Evolutionary conservation across 2,888 invertebrate species (phyloP), one percentile per base, ranked within the genome.

Genomic region (Parelbella ahira): DNA sequence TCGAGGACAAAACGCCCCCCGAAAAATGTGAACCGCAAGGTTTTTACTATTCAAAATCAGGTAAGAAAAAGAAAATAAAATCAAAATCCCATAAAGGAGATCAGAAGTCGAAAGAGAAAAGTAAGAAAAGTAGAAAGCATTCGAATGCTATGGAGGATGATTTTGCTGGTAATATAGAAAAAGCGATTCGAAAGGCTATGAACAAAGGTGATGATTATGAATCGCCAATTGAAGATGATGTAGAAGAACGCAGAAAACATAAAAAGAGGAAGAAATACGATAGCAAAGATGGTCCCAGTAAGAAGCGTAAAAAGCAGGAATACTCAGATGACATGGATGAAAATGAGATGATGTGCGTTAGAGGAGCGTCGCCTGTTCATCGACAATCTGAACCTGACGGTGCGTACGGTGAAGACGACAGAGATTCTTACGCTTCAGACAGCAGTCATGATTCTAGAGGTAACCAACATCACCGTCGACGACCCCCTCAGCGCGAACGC

Each of bases 121-220:
- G 64, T 55, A 80, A 79, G 53, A 89, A 88, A 52, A 88, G 79
- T 54, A 74, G 79, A 32, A 89, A 89, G 52, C 74, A 76, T 57
- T 58, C 63, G 29, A 72, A 56, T 63, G 64, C 76, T 5, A 58
- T 66, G 19, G 88, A 88, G 64, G 94, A 94, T 67, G 94, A 95
- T 79, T 94, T 93, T 86, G 94, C 94, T 8, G 91, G 92, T 33
- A 92, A 91, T 60, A 91, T 95, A 53, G 94, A 94, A 71, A 93
- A 93, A 67, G 93, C 93, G 5, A 91, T 95, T 49, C 91, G 92
- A 43, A 93, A 91, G 46, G 93, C 91, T 4, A 80, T 95, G 67
- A 93, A 93, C 53, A 93, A 92, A 67, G 91, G 91, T 54, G 90
- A 90, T 11, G 80, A 84, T 18, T 76, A 76, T 44, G 82, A 88